phyloP scores from a whole-genome alignment of 2,888 invertebrate species.

The Spicauda simplicius region DNA sequence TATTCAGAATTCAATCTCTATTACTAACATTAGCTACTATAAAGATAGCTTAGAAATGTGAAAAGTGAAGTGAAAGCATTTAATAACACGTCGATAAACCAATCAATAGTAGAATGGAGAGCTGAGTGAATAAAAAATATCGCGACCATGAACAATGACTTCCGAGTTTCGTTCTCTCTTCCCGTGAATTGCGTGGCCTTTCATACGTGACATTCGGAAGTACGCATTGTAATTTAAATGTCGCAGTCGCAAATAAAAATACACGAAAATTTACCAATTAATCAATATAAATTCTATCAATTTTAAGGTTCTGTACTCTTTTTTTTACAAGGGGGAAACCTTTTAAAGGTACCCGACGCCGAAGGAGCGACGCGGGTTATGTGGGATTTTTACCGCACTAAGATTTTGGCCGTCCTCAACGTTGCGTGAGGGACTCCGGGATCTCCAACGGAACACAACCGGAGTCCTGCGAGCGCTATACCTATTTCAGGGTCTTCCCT shows the following conservation, averaged over 20 bases:
- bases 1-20: background rate
- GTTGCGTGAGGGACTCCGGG: too few species aligned
- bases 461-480: too few species aligned
- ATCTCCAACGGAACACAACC: too few species aligned
- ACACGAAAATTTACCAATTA: too few species aligned
- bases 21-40: slow-evolving; percentile 18
- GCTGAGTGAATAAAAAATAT: slow-evolving; percentile 54
- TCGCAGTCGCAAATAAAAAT: background rate
- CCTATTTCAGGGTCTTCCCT: too few species aligned
- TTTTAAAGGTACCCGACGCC: too few species aligned
- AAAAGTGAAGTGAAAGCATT: slow-evolving; percentile 68
- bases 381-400: too few species aligned
- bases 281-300: too few species aligned
- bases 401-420: too few species aligned
- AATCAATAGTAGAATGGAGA: slow-evolving; percentile 36
- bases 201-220: background rate
- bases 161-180: slow-evolving; percentile 51
- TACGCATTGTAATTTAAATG: background rate
- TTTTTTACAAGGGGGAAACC: too few species aligned
- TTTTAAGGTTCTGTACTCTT: too few species aligned
- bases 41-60: slow-evolving; percentile 37
- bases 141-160: slow-evolving; percentile 60
- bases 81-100: slow-evolving; percentile 60
- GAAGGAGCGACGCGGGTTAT: too few species aligned
- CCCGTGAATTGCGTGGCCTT: slow-evolving; percentile 23